These are phyloP conservation scores for Orius insidiosus DNA, from an alignment of 1,140 invertebrate genomes.

Conservation along the genomic window DNA sequence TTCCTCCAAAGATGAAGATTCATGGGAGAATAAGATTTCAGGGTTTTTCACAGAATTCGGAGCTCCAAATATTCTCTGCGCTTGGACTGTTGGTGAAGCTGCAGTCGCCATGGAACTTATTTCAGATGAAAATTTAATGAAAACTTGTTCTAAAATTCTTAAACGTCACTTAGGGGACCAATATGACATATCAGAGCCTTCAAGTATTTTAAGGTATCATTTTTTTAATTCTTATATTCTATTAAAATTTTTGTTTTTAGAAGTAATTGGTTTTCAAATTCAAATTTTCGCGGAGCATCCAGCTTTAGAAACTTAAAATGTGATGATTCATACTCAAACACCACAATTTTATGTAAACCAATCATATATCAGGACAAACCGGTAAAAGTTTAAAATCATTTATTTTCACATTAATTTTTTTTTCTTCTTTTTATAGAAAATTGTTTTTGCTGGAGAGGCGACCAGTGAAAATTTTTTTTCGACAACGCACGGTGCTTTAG, in stretches of 20 bases:
- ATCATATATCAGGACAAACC: too few species aligned
- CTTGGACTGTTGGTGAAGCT: slow-evolving; percentile 36
- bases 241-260: too few species aligned
- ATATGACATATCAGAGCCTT: slow-evolving; percentile 19
- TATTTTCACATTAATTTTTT: too few species aligned
- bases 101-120: slow-evolving; percentile 33
- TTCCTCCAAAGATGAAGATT: slow-evolving; percentile 8
- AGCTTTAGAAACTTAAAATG: too few species aligned
- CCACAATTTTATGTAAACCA: too few species aligned
- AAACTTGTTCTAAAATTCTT: slow-evolving; percentile 29
- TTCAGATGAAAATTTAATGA: slow-evolving; percentile 28
- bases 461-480: slow-evolving; percentile 46
- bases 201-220: slow-evolving; percentile 14
- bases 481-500: slow-evolving; percentile 64
- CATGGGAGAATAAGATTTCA: slow-evolving; percentile 43
- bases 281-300: too few species aligned
- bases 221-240: too few species aligned
- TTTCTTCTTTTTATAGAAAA: slow-evolving; percentile 19
- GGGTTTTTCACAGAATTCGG: slow-evolving; percentile 44
- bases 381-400: too few species aligned
- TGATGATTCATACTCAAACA: too few species aligned
- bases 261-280: too few species aligned
- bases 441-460: slow-evolving; percentile 54
- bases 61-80: slow-evolving; percentile 47
- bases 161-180: slow-evolving; percentile 25